phyloP scores from a whole-genome alignment of 2,113 vertebrate species.

The Tragelaphus strepsiceros region DNA sequence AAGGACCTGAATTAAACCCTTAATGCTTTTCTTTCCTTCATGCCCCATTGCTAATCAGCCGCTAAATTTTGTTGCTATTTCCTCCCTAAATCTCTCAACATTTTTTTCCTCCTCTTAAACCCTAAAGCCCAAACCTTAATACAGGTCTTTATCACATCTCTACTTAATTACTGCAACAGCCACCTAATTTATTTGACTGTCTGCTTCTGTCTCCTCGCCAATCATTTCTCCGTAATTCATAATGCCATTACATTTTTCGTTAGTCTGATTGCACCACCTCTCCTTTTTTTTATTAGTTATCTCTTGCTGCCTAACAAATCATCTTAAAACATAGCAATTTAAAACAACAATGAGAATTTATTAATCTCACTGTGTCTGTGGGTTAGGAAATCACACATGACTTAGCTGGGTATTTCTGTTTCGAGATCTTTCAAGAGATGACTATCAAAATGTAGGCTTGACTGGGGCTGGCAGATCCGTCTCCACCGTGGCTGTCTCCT shows the following conservation, averaged over 20 bases:
- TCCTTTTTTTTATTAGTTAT: neutral
- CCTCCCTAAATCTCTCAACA: neutral
- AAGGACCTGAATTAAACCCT: neutral
- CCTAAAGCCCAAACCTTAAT: neutral
- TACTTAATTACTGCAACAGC: neutral
- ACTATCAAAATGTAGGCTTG: neutral
- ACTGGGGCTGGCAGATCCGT: neutral
- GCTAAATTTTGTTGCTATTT: neutral
- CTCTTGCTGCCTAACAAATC: neutral
- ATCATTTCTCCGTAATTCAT: neutral
- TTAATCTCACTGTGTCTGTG: neutral
- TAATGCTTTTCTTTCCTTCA: neutral
- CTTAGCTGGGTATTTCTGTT: neutral
- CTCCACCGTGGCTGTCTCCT: neutral
- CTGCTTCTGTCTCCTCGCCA: neutral
- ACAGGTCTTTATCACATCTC: neutral
- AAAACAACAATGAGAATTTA: neutral
- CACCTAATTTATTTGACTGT: neutral
- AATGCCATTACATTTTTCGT: neutral
- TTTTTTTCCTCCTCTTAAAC: neutral
- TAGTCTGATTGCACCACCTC: neutral
- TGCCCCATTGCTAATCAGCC: neutral
- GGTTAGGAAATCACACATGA: neutral
- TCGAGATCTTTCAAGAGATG: neutral
- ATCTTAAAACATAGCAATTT: neutral